Base-by-base conservation (phyloP, 2,888 invertebrate genomes). In the Gortyna flavago region DNA sequence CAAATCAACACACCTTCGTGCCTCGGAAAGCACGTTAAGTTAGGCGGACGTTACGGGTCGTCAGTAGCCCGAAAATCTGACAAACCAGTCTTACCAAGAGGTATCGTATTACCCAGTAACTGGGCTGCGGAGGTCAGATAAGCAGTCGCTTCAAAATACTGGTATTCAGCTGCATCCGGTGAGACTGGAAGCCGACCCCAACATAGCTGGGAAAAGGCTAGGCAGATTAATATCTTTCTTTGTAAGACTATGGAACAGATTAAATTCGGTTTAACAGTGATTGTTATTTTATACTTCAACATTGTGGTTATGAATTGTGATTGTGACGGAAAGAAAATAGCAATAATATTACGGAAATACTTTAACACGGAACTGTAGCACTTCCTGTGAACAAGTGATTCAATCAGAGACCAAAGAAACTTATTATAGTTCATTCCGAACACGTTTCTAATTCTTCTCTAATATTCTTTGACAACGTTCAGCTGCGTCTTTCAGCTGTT, bases 381-480 rank as follows among this genome's bases (percentile, higher is more conserved):
- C 6, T 69, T 73, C 7, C 8, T 35, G 16, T 35, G 32, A 41
- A 51, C 4, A 65, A 79, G 71, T 61, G 1, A 65, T 68, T 41
- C 35, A 76, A 21, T 69, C n/a, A 18, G 72, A 76, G 62, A 76
- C n/a, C 64, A 25, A 64, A 67, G 32, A 67, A 48, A 62, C 2
- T 57, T 21, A 35, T 72, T 51, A 64, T 72, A 72, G 72, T 66
- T 61, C 32, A 81, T 81, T 77, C 81, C 16, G n/a, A 69, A 48
- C 77, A 66, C 80, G 81, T 65, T 64, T 68, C 64, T 44, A 68
- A 51, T 71, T 75, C 64, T 71, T 80, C 38, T 72, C n/a, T 69
- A 48, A 80, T 69, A 77, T 80, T 81, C 44, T 18, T 21, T 69
- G 69, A 73, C 41, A 78, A 64, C 9, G 16, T 69, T 65, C 62